These are phyloP conservation scores for Notocelia uddmanniana DNA, from an alignment of 2,888 invertebrate genomes.

Conservation along the genomic window DNA sequence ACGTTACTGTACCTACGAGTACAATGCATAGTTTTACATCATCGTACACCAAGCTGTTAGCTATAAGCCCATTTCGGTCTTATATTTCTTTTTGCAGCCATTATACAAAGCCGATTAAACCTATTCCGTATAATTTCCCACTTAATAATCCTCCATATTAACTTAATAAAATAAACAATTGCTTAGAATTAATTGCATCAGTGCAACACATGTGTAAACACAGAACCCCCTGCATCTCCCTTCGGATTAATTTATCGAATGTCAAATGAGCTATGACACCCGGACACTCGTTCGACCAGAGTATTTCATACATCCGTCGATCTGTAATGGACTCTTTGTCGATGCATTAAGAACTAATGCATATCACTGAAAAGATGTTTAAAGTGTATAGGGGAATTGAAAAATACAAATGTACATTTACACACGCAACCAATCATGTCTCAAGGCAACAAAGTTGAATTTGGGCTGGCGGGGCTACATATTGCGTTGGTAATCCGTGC, in stretches of 20 bases:
- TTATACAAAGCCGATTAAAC: constrained; percentile 41
- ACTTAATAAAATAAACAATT: constrained; percentile 47
- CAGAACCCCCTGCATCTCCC: constrained; percentile 62
- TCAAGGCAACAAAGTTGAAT: constrained; percentile 11
- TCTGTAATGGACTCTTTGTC: constrained; percentile 5
- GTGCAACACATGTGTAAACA: constrained; percentile 50
- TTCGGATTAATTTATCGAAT: constrained; percentile 83
- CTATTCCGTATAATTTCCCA: constrained; percentile 43
- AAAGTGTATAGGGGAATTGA: constrained; percentile 15
- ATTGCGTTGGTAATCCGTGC: constrained; percentile 5
- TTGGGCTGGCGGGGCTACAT: neutral
- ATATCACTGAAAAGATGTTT: constrained; percentile 10
- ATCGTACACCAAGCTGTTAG: neutral
- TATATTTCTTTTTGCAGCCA: constrained; percentile 21
- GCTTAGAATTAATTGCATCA: constrained; percentile 48
- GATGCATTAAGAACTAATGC: neutral
- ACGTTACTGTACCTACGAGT: too few species aligned
- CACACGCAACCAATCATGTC: neutral
- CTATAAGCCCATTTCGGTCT: neutral
- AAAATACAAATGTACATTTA: constrained; percentile 23
- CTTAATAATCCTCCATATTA: constrained; percentile 45
- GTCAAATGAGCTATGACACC: constrained; percentile 83
- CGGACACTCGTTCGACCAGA: constrained; percentile 60
- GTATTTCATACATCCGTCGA: constrained; percentile 8
- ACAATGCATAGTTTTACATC: too few species aligned